Evolutionary conservation across 2,797 vertebrate genomes (phyloP).

Genomic region (Oryzias sinensis): DNA sequence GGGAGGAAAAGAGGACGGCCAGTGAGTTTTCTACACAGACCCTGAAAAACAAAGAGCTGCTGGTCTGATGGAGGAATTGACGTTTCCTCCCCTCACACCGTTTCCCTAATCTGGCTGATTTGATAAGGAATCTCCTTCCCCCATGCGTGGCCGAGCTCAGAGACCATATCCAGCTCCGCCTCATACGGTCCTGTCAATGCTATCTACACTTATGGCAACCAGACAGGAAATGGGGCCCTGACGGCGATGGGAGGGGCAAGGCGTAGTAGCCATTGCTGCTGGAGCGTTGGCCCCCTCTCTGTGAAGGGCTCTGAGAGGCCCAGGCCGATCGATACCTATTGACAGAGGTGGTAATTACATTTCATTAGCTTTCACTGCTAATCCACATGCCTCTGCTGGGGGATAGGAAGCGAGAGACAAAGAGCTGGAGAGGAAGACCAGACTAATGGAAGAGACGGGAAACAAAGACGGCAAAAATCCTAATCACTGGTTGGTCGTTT

Average conservation of each 20-base stretch:
- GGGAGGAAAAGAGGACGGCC: too few species aligned
- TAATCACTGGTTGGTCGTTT: conserved; percentile 10
- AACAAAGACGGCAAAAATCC: conserved; percentile 22
- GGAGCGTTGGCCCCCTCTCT: conserved; percentile 35
- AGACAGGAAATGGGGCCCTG: conserved; percentile 70
- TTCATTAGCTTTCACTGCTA: conserved; percentile 83
- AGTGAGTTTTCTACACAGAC: too few species aligned
- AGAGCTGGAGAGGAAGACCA: conserved; percentile 26
- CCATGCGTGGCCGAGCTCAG: conserved; percentile 37
- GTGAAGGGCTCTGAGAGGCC: conserved; percentile 52
- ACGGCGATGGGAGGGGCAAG: conserved; percentile 1
- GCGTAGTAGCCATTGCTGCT: conserved; percentile 4
- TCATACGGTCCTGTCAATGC: conserved; percentile 76
- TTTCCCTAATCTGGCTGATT: conserved; percentile 71
- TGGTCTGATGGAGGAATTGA: conserved; percentile 52
- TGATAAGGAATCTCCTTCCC: conserved; percentile 76
- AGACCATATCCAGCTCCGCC: conserved; percentile 73
- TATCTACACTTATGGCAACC: conserved; percentile 75
- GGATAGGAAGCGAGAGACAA: conserved; percentile 49
- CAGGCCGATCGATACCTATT: conserved; percentile 80
- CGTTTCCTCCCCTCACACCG: conserved; percentile 47
- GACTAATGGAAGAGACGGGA: conserved; percentile 27
- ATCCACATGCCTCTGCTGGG: conserved; percentile 70
- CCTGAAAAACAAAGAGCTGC: too few species aligned
- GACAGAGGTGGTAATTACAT: conserved; percentile 85